Evolutionary conservation across 2,888 invertebrate species (phyloP).

Genomic region (Ormia ochracea): DNA sequence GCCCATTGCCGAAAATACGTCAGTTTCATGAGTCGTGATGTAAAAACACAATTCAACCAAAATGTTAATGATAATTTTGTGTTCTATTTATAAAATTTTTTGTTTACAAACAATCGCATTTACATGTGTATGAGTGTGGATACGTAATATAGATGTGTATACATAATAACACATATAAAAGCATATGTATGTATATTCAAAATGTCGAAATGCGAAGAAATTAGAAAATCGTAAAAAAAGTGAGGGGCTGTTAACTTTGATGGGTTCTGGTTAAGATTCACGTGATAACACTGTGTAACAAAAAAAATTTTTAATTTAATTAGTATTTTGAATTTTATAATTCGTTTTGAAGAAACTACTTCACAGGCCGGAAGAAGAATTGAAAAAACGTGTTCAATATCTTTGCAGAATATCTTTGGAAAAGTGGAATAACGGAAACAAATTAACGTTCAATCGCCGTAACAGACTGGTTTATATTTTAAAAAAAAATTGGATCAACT

Average conservation of each 20-base stretch:
- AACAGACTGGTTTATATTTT: too few relatives aligned
- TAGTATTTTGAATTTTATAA: too few relatives aligned
- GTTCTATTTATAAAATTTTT: background rate
- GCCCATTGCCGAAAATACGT: background rate
- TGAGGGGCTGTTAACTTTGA: slow-evolving; percentile 34
- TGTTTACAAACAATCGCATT: background rate
- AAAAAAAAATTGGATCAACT: too few relatives aligned
- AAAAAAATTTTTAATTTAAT: background rate
- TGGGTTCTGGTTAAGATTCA: background rate
- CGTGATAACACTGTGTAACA: background rate
- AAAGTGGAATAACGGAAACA: too few relatives aligned
- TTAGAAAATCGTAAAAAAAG: background rate
- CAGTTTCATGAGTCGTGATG: background rate
- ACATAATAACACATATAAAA: background rate
- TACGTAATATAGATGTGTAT: background rate
- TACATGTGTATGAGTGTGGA: background rate
- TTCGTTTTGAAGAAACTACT: too few relatives aligned
- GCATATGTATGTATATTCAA: background rate
- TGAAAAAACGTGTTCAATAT: too few relatives aligned
- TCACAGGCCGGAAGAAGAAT: too few relatives aligned
- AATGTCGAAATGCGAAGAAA: background rate
- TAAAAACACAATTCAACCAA: background rate
- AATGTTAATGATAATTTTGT: background rate
- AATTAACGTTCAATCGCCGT: too few relatives aligned
- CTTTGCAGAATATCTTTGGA: too few relatives aligned